phyloP scores from a whole-genome alignment of 1,140 invertebrate species.

The Drosophila erecta region DNA sequence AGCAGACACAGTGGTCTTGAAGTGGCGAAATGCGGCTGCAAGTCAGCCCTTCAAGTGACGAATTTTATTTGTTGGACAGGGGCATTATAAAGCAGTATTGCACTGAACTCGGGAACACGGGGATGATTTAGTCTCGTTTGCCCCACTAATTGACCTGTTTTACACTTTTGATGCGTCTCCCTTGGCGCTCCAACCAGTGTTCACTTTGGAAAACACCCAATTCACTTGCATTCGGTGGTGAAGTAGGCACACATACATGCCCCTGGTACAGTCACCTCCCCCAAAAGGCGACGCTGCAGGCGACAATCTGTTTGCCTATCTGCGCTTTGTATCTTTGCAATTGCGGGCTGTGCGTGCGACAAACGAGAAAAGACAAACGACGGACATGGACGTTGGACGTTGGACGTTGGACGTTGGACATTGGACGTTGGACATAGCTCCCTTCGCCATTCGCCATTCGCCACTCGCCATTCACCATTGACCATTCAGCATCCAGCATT shows the following conservation, averaged over 20 bases:
- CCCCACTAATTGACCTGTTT: too few relatives aligned
- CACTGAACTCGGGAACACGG: too few relatives aligned
- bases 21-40: not conserved
- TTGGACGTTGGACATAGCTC: constrained; percentile 1
- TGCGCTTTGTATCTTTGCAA: constrained; percentile 62
- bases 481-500: constrained; percentile 1
- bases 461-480: constrained; percentile 15
- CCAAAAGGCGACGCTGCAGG: constrained; percentile 53
- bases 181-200: constrained; percentile 9
- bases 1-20: not conserved
- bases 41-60: not conserved
- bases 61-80: not conserved
- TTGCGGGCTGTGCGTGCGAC: constrained; percentile 43
- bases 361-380: constrained; percentile 28
- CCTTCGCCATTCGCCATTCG: constrained; percentile 16
- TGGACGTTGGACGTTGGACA: constrained; percentile 3
- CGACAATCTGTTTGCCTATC: constrained; percentile 78
- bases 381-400: constrained; percentile 1
- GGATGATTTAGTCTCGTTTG: too few relatives aligned
- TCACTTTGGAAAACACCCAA: not conserved
- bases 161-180: not conserved
- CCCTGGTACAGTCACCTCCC: not conserved
- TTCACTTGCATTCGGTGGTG: constrained; percentile 14
- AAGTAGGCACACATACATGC: constrained; percentile 1
- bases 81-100: too few relatives aligned